Base-by-base conservation (phyloP, 1,140 invertebrate genomes). In the Papilio polyxenes region DNA sequence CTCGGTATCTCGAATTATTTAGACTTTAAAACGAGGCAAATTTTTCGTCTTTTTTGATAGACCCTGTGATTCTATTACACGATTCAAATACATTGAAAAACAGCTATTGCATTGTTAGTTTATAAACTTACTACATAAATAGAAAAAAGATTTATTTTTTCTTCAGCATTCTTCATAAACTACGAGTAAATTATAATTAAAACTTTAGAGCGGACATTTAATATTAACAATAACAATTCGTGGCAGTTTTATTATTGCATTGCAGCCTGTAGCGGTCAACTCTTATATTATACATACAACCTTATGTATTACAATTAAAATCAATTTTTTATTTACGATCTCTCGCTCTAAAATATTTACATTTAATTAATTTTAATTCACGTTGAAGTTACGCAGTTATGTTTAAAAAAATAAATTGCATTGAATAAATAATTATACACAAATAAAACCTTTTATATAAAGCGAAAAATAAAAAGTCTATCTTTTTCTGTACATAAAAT, bases 241-340 rank as follows among this genome's bases (percentile, higher is more conserved):
- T 65, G 62, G 62, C 62, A 65, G 62, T 65, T 65, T 65, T 31
- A 23, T 65, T 65, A 65, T 65, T 65, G 62, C 62, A 65, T 65
- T 31, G 62, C 51, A 53, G 51, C 62, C 59, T 23, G 59, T 11
- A 23, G 62, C 20, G 20, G 62, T 31, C 23, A 13, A 31, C 20
- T 31, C 62, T 31, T 31, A 65, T 20, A 59, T 44, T 59, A 59
- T 59, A 72, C 65, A 37, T 37, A 37, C 11, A 37, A 37, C 65
- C 65, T 72, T 56, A 56, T 17, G 59, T 72, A 72, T 15, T 72
- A 17, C 31, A 72, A 37, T 37, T 31, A 37, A 23, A 65, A 65
- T 31, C 20, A 2, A 65, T 23, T 62, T 31, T n/a, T 20, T 65
- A 5, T 10, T 72, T 15, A 15, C 65, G 31, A 17, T 17, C 53